Conservation (phyloP, 2,888 invertebrate genomes). For the Thecophora atra region DNA sequence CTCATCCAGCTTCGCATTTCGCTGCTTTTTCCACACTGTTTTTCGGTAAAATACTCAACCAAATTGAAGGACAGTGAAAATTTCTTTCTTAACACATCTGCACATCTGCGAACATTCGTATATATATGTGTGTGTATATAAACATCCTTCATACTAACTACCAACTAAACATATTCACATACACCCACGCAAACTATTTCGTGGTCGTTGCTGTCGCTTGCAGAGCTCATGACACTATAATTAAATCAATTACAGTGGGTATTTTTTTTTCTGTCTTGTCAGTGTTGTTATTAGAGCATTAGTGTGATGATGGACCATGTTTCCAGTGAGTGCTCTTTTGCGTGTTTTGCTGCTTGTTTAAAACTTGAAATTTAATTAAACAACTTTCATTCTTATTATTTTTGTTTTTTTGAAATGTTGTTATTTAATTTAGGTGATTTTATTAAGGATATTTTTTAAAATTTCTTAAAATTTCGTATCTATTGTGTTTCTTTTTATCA, state of each 20-base stretch:
- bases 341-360: too few species aligned
- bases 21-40: too few species aligned
- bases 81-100: not conserved
- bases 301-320: too few species aligned
- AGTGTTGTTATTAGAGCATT: not conserved
- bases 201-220: not conserved
- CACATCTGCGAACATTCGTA: not conserved
- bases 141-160: not conserved
- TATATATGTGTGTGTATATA: not conserved
- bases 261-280: not conserved
- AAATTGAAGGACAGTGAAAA: not conserved
- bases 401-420: slow-evolving; percentile 4
- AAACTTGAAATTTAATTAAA: not conserved
- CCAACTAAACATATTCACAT: too few species aligned
- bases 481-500: too few species aligned
- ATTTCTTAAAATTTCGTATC: not conserved
- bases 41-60: too few species aligned
- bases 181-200: not conserved
- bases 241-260: slow-evolving; percentile 9
- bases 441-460: not conserved
- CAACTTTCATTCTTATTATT: slow-evolving; percentile 4
- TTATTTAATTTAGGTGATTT: not conserved
- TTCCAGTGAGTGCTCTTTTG: not conserved
- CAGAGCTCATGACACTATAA: not conserved
- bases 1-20: too few species aligned